These are phyloP conservation scores for Trochalopteron elliotii DNA, from an alignment of 2,113 vertebrate genomes.

Conservation along the genomic window DNA sequence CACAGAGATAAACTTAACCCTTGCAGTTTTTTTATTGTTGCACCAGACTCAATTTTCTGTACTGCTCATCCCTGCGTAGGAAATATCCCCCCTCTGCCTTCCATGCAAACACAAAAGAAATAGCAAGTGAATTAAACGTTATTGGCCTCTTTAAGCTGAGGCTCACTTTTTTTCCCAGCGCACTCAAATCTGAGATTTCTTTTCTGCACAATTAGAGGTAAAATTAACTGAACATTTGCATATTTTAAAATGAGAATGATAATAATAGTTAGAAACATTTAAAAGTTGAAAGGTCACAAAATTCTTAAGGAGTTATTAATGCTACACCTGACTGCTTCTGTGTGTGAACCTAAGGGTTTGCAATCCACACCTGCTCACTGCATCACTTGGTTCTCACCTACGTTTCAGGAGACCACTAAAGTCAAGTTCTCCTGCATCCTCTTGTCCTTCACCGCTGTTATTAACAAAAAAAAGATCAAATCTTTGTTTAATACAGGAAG, in stretches of 20 bases:
- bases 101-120: constrained; percentile 53
- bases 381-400: constrained; percentile 91
- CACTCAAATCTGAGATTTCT: background rate
- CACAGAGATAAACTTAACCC: background rate
- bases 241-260: background rate
- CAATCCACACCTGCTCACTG: constrained; percentile 70
- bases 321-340: constrained; percentile 66
- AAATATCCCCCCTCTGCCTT: background rate
- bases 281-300: background rate
- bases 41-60: constrained; percentile 63
- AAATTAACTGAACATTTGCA: background rate
- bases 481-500: constrained; percentile 76
- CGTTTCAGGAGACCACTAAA: constrained; percentile 99
- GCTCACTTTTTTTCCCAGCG: background rate
- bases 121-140: constrained; percentile 1
- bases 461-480: constrained; percentile 92
- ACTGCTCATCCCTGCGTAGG: constrained; percentile 65
- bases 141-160: background rate
- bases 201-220: background rate
- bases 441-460: constrained; percentile 98
- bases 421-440: constrained; percentile 99
- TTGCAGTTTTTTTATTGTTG: background rate
- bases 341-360: constrained; percentile 52
- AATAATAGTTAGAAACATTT: constrained; percentile 23
- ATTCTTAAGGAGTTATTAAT: constrained; percentile 47